Conservation (phyloP, 2,888 invertebrate species). For the Drosophila falleni region DNA sequence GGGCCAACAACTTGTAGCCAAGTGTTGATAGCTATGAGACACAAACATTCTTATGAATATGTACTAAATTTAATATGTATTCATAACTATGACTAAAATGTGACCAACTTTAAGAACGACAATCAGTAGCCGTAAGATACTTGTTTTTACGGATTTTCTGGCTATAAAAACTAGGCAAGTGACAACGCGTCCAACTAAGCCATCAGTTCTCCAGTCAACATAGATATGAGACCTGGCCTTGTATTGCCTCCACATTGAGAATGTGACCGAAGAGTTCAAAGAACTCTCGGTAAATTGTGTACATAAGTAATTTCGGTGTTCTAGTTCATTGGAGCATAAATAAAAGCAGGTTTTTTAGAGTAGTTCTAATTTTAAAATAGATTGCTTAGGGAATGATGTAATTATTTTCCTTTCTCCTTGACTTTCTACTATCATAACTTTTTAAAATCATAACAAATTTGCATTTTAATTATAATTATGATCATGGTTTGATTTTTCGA, state of each 20-base stretch:
- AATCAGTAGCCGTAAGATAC: slow-evolving; percentile 22
- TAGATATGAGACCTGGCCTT: slow-evolving; percentile 34
- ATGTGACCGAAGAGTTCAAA: slow-evolving; percentile 40
- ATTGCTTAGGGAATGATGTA: neutral
- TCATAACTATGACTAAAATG: slow-evolving; percentile 25
- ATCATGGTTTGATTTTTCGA: too few species aligned
- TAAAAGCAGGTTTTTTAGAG: slow-evolving; percentile 24
- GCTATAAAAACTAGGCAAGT: slow-evolving; percentile 22
- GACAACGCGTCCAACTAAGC: slow-evolving; percentile 14
- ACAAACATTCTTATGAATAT: slow-evolving; percentile 5
- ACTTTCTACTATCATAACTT: neutral
- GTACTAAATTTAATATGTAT: slow-evolving; percentile 1
- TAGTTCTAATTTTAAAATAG: neutral
- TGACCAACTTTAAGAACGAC: slow-evolving; percentile 2
- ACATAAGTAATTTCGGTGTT: neutral
- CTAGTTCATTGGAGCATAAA: slow-evolving; percentile 25
- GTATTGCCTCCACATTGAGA: slow-evolving; percentile 14
- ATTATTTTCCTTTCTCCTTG: neutral
- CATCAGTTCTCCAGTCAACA: neutral
- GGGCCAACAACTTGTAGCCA: slow-evolving; percentile 47
- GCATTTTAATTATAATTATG: neutral
- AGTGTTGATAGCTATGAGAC: slow-evolving; percentile 54
- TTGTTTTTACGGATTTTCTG: slow-evolving; percentile 11
- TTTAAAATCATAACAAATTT: neutral
- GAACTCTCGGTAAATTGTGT: slow-evolving; percentile 36